phyloP scores from a whole-genome alignment of 2,888 invertebrate genomes.

The Eristalis intricaria region DNA sequence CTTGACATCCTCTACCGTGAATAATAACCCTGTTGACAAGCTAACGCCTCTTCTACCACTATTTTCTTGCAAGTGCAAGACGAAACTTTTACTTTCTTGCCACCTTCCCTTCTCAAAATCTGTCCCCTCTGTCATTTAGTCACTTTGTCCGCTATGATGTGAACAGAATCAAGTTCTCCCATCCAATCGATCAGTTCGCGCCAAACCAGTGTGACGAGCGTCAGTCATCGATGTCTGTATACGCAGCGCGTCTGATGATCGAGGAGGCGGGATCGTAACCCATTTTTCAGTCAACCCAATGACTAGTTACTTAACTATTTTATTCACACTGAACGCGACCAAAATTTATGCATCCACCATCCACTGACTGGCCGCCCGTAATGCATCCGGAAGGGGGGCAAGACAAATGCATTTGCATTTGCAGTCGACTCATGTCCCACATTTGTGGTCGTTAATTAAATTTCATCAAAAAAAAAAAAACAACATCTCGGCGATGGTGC shows the following conservation, averaged over 20 bases:
- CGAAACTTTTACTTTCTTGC: neutral
- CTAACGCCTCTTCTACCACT: neutral
- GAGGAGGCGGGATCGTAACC: neutral
- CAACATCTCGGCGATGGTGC: constrained; percentile 23
- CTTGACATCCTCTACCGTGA: too few relatives aligned
- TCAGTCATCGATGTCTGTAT: neutral
- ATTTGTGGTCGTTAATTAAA: constrained; percentile 57
- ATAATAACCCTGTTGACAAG: neutral
- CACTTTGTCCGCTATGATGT: neutral
- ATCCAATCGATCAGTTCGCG: neutral
- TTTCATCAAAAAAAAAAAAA: constrained; percentile 64
- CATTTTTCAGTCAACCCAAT: neutral
- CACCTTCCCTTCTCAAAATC: neutral
- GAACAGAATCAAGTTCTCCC: neutral
- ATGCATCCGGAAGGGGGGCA: neutral
- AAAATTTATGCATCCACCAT: neutral
- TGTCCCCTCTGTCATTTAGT: neutral
- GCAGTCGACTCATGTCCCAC: constrained; percentile 60
- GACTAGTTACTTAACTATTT: neutral
- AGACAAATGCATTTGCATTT: neutral
- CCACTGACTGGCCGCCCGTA: neutral
- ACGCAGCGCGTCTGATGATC: neutral
- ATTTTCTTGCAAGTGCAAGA: neutral
- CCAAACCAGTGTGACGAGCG: neutral
- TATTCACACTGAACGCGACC: neutral